Conservation (phyloP, 23 tunicate species). For the Styela clava region DNA sequence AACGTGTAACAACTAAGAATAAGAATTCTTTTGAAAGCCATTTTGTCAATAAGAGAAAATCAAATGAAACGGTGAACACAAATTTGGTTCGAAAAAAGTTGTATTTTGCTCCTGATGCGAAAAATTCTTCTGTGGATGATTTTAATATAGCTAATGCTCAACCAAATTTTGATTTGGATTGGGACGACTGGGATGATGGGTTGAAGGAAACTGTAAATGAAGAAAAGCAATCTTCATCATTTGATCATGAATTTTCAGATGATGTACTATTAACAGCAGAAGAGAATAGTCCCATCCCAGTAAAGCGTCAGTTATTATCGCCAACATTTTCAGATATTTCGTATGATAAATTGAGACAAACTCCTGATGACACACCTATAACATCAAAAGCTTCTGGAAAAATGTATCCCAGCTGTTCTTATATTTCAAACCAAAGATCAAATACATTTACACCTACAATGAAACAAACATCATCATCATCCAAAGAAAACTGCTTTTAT, state of each 20-base stretch:
- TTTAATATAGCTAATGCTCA: neutral
- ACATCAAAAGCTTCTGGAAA: neutral
- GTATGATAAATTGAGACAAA: neutral
- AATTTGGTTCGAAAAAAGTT: neutral
- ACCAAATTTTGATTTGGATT: neutral
- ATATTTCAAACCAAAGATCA: neutral
- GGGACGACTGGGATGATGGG: neutral
- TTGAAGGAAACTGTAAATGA: too few relatives aligned
- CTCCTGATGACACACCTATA: neutral
- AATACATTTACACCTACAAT: too few relatives aligned
- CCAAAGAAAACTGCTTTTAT: too few relatives aligned
- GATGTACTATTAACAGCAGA: neutral
- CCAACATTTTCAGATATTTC: neutral
- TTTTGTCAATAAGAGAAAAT: neutral
- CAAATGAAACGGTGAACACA: neutral
- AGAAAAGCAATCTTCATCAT: too few relatives aligned
- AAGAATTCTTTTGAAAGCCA: neutral
- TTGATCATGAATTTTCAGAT: too few relatives aligned
- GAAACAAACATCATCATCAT: too few relatives aligned
- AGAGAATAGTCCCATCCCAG: neutral
- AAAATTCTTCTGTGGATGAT: neutral
- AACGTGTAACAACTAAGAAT: neutral
- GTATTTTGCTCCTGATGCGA: neutral
- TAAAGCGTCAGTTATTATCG: neutral
- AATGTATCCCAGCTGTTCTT: neutral